Conservation (phyloP, 2,888 invertebrate genomes). For the Papilio demoleus region DNA sequence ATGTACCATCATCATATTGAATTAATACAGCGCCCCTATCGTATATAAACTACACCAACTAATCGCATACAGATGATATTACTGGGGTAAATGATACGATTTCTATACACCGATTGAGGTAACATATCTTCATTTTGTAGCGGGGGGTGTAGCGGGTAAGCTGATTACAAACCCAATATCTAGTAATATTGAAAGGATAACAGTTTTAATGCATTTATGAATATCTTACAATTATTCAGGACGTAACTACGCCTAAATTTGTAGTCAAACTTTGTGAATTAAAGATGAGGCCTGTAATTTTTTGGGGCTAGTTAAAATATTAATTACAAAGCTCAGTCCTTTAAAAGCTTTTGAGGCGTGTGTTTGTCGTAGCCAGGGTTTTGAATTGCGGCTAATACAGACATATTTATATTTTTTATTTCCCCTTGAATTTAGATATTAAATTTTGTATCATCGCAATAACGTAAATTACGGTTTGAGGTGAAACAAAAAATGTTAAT, state of each 20-base stretch:
- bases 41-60: no score
- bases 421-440: background rate
- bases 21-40: no score
- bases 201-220: slow-evolving; percentile 2
- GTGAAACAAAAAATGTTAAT: slow-evolving; percentile 5
- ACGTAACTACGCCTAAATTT: slow-evolving; percentile 10
- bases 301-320: background rate
- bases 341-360: background rate
- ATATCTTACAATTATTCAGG: slow-evolving; percentile 1
- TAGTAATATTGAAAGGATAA: no score
- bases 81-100: no score
- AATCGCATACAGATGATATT: no score
- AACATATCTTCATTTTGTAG: no score
- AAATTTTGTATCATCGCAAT: background rate
- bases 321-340: background rate
- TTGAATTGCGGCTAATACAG: background rate
- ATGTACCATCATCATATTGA: no score
- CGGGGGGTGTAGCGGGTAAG: no score
- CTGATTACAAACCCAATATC: no score
- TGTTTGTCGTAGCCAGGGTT: background rate
- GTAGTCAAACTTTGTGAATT: slow-evolving; percentile 17
- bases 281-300: slow-evolving; percentile 16
- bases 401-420: no score
- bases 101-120: no score
- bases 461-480: background rate